Evolutionary conservation across 2,113 vertebrate species (phyloP).

Genomic region (Leiothrix lutea): DNA sequence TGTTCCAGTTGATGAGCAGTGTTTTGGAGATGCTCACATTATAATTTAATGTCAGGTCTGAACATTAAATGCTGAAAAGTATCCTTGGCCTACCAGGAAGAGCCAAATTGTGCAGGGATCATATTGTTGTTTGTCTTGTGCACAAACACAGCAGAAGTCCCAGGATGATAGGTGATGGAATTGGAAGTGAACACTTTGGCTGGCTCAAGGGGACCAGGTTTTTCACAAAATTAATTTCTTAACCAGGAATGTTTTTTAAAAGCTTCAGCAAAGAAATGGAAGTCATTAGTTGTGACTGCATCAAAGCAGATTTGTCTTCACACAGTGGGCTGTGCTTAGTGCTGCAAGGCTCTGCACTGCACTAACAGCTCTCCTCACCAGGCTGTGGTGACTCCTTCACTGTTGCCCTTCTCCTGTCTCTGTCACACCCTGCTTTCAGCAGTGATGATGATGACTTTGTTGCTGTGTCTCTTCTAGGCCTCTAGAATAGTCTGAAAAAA

Average conservation of each 20-base stretch:
- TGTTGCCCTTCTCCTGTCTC: background rate
- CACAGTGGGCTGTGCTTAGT: background rate
- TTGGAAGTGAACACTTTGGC: background rate
- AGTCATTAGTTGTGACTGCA: background rate
- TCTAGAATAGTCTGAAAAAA: slow-evolving; percentile 29
- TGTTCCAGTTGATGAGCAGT: background rate
- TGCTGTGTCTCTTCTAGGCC: background rate
- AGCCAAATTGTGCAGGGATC: background rate
- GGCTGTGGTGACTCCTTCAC: slow-evolving; percentile 1
- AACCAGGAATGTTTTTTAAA: background rate
- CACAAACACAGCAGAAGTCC: background rate
- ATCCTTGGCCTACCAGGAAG: background rate
- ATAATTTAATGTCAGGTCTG: background rate
- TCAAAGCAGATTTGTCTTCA: background rate
- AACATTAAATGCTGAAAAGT: background rate
- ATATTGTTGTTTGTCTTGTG: background rate
- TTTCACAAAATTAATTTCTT: background rate
- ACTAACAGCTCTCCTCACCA: background rate
- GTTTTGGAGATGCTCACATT: background rate
- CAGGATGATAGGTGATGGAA: background rate
- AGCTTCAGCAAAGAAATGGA: background rate
- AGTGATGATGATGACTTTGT: background rate
- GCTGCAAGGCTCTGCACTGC: background rate
- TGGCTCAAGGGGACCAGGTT: background rate
- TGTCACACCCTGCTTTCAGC: background rate